Evolutionary conservation across 1,140 invertebrate genomes (phyloP).

Genomic region (Eueides isabella): DNA sequence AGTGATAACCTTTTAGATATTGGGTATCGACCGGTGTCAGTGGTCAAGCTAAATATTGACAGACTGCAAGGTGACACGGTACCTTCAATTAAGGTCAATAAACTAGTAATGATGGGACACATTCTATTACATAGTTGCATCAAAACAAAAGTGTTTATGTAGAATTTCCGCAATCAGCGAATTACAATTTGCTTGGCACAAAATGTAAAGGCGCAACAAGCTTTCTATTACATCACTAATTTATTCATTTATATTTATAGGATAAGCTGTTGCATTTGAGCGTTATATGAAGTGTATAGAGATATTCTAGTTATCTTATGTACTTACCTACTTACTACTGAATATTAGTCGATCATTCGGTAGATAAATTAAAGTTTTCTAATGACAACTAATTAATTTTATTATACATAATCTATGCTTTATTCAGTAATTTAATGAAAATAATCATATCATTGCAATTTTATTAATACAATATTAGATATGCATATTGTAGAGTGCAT

Average conservation of each 20-base stretch:
- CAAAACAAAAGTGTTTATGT: constrained; percentile 13
- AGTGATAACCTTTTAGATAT: constrained; percentile 28
- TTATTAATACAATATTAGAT: no score
- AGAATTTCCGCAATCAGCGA: constrained; percentile 26
- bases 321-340: not conserved
- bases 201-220: constrained; percentile 16
- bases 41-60: constrained; percentile 36
- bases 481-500: no score
- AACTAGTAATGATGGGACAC: constrained; percentile 19
- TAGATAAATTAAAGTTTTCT: no score
- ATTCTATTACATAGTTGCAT: constrained; percentile 22
- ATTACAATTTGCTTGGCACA: constrained; percentile 25
- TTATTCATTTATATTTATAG: constrained; percentile 21
- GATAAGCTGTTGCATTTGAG: not conserved
- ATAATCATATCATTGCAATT: no score
- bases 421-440: no score
- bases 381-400: no score
- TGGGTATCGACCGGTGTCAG: constrained; percentile 22
- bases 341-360: not conserved
- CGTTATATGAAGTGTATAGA: not conserved
- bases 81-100: constrained; percentile 34
- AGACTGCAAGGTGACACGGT: constrained; percentile 31
- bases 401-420: no score
- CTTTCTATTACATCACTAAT: constrained; percentile 26
- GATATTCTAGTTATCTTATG: not conserved